Conservation (phyloP, 2,888 invertebrate species). For the Xestoiulus laeticollis region DNA sequence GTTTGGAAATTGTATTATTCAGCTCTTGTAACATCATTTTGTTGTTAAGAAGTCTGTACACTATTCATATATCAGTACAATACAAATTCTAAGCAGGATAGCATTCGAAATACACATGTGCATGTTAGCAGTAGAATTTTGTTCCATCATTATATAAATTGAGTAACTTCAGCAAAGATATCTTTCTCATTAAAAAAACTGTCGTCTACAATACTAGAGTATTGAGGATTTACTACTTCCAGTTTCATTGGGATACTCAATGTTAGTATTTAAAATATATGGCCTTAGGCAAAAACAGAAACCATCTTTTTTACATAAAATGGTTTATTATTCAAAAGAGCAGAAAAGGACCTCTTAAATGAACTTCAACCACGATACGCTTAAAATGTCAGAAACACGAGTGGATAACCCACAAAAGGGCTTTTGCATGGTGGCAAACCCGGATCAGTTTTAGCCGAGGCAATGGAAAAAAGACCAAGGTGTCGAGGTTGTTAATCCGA, state of each 20-base stretch:
- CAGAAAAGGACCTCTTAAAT: neutral
- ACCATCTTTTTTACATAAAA: neutral
- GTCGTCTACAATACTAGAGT: neutral
- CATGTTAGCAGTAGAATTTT: neutral
- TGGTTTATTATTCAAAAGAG: conserved; percentile 31
- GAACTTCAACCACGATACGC: neutral
- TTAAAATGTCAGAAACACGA: neutral
- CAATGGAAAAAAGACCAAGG: neutral
- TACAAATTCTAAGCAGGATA: too few relatives aligned
- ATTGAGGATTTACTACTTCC: neutral
- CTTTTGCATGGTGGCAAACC: conserved; percentile 3
- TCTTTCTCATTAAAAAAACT: neutral
- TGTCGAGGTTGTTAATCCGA: conserved; percentile 21
- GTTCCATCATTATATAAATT: conserved; percentile 13
- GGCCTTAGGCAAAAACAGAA: neutral
- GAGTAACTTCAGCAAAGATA: neutral
- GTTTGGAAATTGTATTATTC: too few relatives aligned
- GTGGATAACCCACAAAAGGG: neutral
- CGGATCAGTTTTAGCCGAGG: conserved; percentile 1
- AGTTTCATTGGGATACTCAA: neutral
- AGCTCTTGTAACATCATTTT: too few relatives aligned
- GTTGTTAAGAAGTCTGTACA: too few relatives aligned
- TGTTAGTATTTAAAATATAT: neutral
- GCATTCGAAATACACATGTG: neutral
- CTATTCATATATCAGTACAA: too few relatives aligned